phyloP scores from a whole-genome alignment of 1,140 invertebrate species.

The Aricia agestis region DNA sequence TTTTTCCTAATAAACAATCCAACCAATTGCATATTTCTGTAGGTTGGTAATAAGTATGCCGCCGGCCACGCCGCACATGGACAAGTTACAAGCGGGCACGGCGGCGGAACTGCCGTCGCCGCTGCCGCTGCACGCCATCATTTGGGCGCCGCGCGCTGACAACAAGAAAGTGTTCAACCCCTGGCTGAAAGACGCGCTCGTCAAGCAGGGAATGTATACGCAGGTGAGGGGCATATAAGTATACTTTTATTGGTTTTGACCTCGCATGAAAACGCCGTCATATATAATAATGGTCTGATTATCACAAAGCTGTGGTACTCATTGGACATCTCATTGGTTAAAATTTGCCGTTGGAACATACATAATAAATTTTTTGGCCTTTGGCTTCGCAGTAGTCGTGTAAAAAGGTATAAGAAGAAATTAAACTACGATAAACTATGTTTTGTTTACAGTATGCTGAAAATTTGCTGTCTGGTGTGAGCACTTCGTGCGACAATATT shows the following conservation, averaged over 20 bases:
- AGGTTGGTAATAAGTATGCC: conserved; percentile 80
- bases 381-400: no score
- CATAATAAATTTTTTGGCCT: no score
- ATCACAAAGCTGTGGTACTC: no score
- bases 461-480: conserved; percentile 83
- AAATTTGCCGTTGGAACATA: no score
- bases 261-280: no score
- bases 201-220: conserved; percentile 92
- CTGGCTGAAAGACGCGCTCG: conserved; percentile 88
- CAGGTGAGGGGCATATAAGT: conserved; percentile 60
- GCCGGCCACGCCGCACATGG: conserved; percentile 91
- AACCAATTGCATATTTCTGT: neutral
- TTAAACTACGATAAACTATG: no score
- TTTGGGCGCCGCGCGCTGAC: conserved; percentile 80
- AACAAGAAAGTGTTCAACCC: conserved; percentile 83
- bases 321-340: no score
- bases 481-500: conserved; percentile 67
- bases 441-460: conserved; percentile 81
- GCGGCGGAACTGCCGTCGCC: conserved; percentile 58
- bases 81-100: conserved; percentile 82
- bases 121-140: conserved; percentile 73
- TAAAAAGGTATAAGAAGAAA: no score
- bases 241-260: neutral
- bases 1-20: neutral
- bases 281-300: no score